Percentiles rank a stretch among this genome's conserved stretches.
Evolutionary conservation across 2,797 vertebrate genomes (phyloP).

Genomic region (Carapus acus): DNA sequence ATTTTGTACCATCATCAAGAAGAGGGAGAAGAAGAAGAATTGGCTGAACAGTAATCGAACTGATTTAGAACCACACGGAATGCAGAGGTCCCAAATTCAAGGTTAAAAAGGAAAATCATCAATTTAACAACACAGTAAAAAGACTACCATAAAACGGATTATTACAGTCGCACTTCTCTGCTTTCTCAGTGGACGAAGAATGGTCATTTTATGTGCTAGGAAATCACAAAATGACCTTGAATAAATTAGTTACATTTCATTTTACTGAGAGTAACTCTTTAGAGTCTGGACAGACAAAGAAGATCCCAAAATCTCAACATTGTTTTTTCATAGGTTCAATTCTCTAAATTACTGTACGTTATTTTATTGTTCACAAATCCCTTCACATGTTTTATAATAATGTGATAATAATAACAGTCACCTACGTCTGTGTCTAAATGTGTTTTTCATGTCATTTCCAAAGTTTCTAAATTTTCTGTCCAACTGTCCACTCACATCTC

Average conservation of each 20-base stretch:
- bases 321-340: no score
- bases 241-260: not conserved
- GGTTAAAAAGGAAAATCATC: not conserved
- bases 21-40: no score
- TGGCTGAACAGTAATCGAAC: not conserved
- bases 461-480: no score
- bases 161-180: not conserved
- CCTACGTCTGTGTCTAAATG: no score
- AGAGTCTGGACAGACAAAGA: no score
- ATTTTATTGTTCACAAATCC: no score
- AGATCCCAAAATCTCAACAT: no score
- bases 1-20: not conserved
- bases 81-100: not conserved
- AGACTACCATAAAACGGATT: not conserved
- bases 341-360: no score
- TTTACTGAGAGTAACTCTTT: not conserved
- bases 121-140: conserved; percentile 1
- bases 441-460: no score
- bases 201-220: not conserved
- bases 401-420: no score
- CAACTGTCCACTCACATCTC: no score
- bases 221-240: not conserved
- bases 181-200: not conserved
- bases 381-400: no score
- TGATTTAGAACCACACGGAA: not conserved